Conservation (phyloP, 2,113 vertebrate species). For the Galemys pyrenaicus region DNA sequence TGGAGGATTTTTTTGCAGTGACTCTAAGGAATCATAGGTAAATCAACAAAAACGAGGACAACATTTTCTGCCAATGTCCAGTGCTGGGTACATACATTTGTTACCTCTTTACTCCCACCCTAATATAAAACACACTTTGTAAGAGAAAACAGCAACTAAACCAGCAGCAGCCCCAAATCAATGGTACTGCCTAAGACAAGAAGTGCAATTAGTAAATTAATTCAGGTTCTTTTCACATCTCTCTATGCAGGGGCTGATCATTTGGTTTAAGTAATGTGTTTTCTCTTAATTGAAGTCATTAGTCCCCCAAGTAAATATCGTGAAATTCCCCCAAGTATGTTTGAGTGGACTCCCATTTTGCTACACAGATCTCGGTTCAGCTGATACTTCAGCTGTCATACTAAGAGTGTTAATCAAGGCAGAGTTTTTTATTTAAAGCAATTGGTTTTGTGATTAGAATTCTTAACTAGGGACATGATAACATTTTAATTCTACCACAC, state of each 20-base stretch:
- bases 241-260: neutral
- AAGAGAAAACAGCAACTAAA: neutral
- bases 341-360: constrained; percentile 45
- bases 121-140: neutral
- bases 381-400: constrained; percentile 3
- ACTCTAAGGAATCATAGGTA: neutral
- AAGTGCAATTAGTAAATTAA: constrained; percentile 38
- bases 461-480: neutral
- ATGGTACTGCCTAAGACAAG: neutral
- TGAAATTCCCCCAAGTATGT: constrained; percentile 36
- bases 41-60: neutral
- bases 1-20: neutral
- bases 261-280: constrained; percentile 58
- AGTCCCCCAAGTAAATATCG: constrained; percentile 48
- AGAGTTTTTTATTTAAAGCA: constrained; percentile 59
- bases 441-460: constrained; percentile 59
- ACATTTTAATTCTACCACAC: constrained; percentile 12
- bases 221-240: constrained; percentile 23
- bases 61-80: neutral
- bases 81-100: neutral
- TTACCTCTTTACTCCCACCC: neutral
- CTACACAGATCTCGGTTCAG: neutral
- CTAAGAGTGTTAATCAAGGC: constrained; percentile 42
- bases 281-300: constrained; percentile 59
- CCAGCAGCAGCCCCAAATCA: neutral